phyloP scores from a whole-genome alignment of 35 echinoderm and acorn worm species.

The Diadema setosum region DNA sequence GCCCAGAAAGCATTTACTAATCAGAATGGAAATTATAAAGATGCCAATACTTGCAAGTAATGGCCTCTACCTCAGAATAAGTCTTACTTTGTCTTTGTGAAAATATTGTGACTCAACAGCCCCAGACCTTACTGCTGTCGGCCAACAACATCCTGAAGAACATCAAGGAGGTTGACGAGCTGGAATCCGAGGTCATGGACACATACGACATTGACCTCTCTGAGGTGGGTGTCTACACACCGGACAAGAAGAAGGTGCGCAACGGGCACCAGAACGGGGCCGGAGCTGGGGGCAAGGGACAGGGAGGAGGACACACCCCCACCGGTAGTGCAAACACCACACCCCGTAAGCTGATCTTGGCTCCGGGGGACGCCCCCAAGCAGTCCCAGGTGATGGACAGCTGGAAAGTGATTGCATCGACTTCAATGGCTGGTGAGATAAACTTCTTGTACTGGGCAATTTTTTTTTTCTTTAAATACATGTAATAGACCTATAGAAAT shows the following conservation, averaged over 20 bases:
- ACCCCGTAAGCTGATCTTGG: slow-evolving; percentile 53
- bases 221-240: slow-evolving; percentile 40
- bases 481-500: too few species aligned
- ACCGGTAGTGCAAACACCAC: neutral
- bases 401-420: slow-evolving; percentile 90
- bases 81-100: too few species aligned
- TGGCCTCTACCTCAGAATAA: too few species aligned
- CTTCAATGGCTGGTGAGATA: slow-evolving; percentile 81
- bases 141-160: slow-evolving; percentile 75
- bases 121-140: slow-evolving; percentile 82
- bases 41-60: too few species aligned
- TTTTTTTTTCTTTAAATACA: too few species aligned
- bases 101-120: too few species aligned
- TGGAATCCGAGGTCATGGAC: slow-evolving; percentile 64
- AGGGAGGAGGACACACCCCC: neutral
- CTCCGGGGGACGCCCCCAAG: slow-evolving; percentile 49
- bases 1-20: too few species aligned
- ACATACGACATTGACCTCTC: slow-evolving; percentile 50
- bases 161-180: slow-evolving; percentile 68
- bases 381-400: slow-evolving; percentile 13
- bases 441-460: too few species aligned
- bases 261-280: neutral
- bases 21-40: too few species aligned
- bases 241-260: slow-evolving; percentile 45
- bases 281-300: neutral